These are phyloP conservation scores for Falco peregrinus DNA, from an alignment of 2,797 vertebrate species.

Conservation along the genomic window DNA sequence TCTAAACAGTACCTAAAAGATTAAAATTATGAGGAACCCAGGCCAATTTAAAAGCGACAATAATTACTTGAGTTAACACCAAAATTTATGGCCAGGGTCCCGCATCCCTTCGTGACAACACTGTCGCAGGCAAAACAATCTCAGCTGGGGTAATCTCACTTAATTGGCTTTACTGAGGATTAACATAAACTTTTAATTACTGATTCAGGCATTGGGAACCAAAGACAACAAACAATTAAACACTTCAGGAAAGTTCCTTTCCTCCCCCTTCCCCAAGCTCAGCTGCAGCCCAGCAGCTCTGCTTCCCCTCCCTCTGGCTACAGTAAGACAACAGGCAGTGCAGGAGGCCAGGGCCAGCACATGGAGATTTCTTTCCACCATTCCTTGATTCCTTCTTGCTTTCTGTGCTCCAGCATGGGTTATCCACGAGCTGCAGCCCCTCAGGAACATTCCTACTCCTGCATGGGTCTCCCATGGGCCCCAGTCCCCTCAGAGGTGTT, in stretches of 20 bases:
- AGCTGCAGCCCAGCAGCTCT: neutral
- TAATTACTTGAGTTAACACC: neutral
- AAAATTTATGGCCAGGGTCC: neutral
- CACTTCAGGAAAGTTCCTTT: neutral
- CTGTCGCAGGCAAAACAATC: neutral
- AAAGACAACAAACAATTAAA: neutral
- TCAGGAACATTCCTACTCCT: neutral
- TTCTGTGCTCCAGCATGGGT: neutral
- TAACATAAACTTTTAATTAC: neutral
- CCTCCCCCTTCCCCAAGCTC: neutral
- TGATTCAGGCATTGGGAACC: neutral
- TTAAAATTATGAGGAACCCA: neutral
- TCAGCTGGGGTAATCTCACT: neutral
- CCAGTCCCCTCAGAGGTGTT: too few relatives aligned
- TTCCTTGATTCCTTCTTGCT: neutral
- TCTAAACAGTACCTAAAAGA: neutral
- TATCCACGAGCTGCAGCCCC: neutral
- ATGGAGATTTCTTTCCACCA: neutral
- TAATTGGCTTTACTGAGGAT: neutral
- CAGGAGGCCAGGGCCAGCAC: fast-evolving
- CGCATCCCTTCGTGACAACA: neutral
- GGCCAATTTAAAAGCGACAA: neutral
- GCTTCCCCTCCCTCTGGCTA: neutral
- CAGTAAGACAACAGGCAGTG: neutral
- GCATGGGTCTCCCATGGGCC: neutral